Percentiles rank a stretch among this genome's conserved stretches.
Evolutionary conservation across 1,140 invertebrate genomes (phyloP).

Genomic region (Aradophagus sp.): DNA sequence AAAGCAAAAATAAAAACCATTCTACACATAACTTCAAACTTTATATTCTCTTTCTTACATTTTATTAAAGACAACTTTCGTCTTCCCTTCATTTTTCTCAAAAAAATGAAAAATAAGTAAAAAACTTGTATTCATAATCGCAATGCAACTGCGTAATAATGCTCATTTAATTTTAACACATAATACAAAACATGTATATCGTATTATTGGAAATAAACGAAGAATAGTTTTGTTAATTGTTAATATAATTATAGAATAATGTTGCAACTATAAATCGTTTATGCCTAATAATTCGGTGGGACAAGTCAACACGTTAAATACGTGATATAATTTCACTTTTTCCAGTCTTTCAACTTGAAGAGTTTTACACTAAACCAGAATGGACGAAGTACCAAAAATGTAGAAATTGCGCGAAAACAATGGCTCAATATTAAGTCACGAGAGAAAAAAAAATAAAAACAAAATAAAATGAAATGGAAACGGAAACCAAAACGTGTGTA

Average conservation of each 20-base stretch:
- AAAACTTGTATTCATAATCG: too few species aligned
- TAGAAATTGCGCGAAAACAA: conserved; percentile 51
- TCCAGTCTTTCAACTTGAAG: conserved; percentile 32
- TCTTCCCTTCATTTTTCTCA: too few species aligned
- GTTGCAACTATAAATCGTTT: conserved; percentile 43
- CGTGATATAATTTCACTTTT: conserved; percentile 1
- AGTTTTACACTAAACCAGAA: conserved; percentile 29
- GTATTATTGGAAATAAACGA: conserved; percentile 41
- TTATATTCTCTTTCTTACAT: too few species aligned
- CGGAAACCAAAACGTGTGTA: conserved; percentile 61
- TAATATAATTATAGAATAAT: conserved; percentile 42
- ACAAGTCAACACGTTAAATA: conserved; percentile 2
- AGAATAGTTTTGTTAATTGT: conserved; percentile 36
- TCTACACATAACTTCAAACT: too few species aligned
- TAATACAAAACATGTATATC: too few species aligned
- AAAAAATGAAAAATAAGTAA: too few species aligned
- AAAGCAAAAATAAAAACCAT: too few species aligned
- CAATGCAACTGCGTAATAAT: too few species aligned
- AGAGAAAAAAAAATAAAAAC: too few species aligned
- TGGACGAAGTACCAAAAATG: conserved; percentile 49
- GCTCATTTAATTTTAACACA: too few species aligned
- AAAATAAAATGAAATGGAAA: too few species aligned
- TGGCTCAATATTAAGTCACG: conserved; percentile 46
- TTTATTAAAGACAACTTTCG: too few species aligned
- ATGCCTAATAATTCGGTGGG: conserved; percentile 26